Conservation (phyloP, 2,888 invertebrate species). For the Neoscelio sp. region DNA sequence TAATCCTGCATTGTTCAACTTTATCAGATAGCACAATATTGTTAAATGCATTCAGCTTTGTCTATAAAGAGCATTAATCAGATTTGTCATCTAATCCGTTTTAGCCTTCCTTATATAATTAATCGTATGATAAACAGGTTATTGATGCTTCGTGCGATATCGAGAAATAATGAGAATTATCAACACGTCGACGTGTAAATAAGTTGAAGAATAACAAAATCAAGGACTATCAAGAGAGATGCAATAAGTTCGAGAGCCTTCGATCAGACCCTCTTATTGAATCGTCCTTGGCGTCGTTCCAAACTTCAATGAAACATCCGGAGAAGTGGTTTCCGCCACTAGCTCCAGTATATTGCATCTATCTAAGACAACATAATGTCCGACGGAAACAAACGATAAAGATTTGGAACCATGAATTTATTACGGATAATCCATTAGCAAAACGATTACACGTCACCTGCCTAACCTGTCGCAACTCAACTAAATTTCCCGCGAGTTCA, state of each 20-base stretch:
- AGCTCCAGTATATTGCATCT: constrained; percentile 43
- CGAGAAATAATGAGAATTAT: constrained; percentile 28
- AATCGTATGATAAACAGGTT: constrained; percentile 6
- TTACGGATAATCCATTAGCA: constrained; percentile 63
- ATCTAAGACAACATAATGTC: constrained; percentile 53
- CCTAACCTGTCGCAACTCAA: constrained; percentile 63
- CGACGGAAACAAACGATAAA: constrained; percentile 55
- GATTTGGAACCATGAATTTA: constrained; percentile 44
- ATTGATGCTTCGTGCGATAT: not conserved
- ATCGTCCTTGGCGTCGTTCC: constrained; percentile 62
- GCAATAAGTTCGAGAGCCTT: constrained; percentile 65
- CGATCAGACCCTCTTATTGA: constrained; percentile 65
- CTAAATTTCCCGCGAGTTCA: constrained; percentile 62
- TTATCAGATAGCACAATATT: too few species aligned
- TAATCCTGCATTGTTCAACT: too few species aligned
- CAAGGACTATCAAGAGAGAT: constrained; percentile 56
- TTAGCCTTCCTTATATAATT: not conserved
- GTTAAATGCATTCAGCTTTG: not conserved
- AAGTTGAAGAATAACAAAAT: constrained; percentile 63
- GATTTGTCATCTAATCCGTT: constrained; percentile 11
- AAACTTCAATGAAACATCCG: constrained; percentile 65
- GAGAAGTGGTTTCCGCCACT: constrained; percentile 62
- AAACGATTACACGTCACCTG: constrained; percentile 65
- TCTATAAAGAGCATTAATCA: not conserved
- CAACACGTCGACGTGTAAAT: constrained; percentile 46